These are phyloP conservation scores for Dromococcyx pavoninus DNA, from an alignment of 2,797 vertebrate genomes.

Conservation along the genomic window DNA sequence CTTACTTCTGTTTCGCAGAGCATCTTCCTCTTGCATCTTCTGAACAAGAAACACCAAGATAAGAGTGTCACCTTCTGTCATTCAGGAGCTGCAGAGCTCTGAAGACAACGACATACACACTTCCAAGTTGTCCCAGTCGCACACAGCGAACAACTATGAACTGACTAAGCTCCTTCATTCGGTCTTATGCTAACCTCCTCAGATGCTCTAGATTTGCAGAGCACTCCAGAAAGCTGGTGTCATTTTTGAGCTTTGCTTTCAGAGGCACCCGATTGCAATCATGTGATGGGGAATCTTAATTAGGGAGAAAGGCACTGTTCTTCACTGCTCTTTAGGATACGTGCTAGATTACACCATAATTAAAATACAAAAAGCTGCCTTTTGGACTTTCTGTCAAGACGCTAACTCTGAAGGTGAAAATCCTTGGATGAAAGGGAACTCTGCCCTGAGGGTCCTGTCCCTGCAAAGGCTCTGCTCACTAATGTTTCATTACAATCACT, in stretches of 20 bases:
- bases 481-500: neutral
- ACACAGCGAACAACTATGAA: neutral
- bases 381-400: neutral
- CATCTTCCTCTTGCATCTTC: neutral
- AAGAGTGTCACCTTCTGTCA: neutral
- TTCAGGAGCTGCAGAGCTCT: neutral
- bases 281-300: neutral
- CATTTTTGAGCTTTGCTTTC: neutral
- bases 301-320: neutral
- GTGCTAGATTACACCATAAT: neutral
- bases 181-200: neutral
- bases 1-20: neutral
- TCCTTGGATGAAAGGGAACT: neutral
- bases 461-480: neutral
- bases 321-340: neutral
- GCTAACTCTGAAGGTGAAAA: neutral
- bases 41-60: neutral
- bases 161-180: neutral
- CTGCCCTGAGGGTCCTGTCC: neutral
- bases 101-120: accelerated
- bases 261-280: neutral
- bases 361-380: neutral
- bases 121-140: neutral
- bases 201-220: neutral
- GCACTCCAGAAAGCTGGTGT: neutral